Percentiles rank a stretch among this genome's conserved stretches.
phyloP scores from a whole-genome alignment of 2,888 invertebrate species.

The Epirrita christyi region DNA sequence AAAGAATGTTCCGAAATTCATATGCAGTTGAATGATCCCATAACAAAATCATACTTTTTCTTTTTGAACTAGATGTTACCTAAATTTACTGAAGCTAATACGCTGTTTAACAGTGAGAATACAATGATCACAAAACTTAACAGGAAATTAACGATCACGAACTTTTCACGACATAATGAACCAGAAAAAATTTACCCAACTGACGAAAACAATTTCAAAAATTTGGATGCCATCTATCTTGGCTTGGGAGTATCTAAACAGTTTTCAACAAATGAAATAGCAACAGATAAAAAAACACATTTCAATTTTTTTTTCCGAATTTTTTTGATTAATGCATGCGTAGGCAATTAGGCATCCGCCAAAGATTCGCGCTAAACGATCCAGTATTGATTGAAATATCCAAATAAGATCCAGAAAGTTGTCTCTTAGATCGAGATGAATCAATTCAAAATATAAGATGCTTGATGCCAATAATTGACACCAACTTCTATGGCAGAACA shows the following conservation, averaged over 20 bases:
- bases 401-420: slow-evolving; percentile 20
- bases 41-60: slow-evolving; percentile 23
- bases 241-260: slow-evolving; percentile 17
- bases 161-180: slow-evolving; percentile 26
- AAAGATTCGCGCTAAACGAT: slow-evolving; percentile 26
- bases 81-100: slow-evolving; percentile 5
- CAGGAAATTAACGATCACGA: slow-evolving; percentile 9
- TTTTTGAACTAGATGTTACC: slow-evolving; percentile 23
- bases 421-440: slow-evolving; percentile 21
- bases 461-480: too few relatives aligned
- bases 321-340: background rate
- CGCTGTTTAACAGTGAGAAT: too few relatives aligned
- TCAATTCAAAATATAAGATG: slow-evolving; percentile 21
- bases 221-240: slow-evolving; percentile 26
- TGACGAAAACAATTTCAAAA: slow-evolving; percentile 29
- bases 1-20: slow-evolving; percentile 17
- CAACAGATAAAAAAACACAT: slow-evolving; percentile 6
- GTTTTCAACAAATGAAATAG: slow-evolving; percentile 22
- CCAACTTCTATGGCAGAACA: too few relatives aligned
- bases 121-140: too few relatives aligned
- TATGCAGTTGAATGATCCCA: slow-evolving; percentile 21
- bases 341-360: slow-evolving; percentile 3
- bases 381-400: slow-evolving; percentile 22
- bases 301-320: background rate
- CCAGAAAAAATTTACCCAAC: slow-evolving; percentile 28